Evolutionary conservation across 2,888 invertebrate genomes (phyloP), one percentile per base, ranked within the genome.

Genomic region (Tiliacea citrago): DNA sequence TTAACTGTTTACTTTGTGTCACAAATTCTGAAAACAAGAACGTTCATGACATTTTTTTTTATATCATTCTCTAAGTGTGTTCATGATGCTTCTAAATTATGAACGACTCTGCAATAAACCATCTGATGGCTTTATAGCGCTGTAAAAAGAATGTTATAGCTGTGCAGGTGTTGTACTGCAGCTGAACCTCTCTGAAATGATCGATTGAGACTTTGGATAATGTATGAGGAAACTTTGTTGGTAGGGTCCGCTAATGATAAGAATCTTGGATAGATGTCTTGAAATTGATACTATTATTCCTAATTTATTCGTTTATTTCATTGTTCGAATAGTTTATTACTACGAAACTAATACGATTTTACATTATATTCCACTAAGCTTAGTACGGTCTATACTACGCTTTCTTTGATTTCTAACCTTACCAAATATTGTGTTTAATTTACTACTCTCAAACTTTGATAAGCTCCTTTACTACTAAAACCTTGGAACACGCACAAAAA

Each of bases 121-220:
- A 89, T 86, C 90, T 89, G 91, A 91, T 91, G 90, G 88, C 89
- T 94, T 95, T 94, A 95, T 94, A 85, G 91, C 86, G 86, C 87
- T 90, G 90, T 94, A 93, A 95, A 90, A 92, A 85, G 89, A 83
- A 49, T 57, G 81, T 91, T 91, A 91, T 91, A 86, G 89, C 91
- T 90, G 87, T 87, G 82, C 93, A 92, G 93, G 91, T 93, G 91
- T 53, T 89, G 86, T 87, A 68, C 78, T 85, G 85, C 88, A 85
- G 85, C 83, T 85, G 84, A 84, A 77, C 77, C 77, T 74, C 77
- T 81, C 76, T n/a, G 49, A 21, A 45, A 67, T 69, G 55, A 81
- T 70, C 57, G 75, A 68, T 78, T n/a, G 29, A 65, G 49, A 39
- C 42, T 51, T 63, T 55, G 24, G 39, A 42, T 74, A 53, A 63